Base-by-base conservation (phyloP, 2,888 invertebrate genomes). In the Clanis bilineata region DNA sequence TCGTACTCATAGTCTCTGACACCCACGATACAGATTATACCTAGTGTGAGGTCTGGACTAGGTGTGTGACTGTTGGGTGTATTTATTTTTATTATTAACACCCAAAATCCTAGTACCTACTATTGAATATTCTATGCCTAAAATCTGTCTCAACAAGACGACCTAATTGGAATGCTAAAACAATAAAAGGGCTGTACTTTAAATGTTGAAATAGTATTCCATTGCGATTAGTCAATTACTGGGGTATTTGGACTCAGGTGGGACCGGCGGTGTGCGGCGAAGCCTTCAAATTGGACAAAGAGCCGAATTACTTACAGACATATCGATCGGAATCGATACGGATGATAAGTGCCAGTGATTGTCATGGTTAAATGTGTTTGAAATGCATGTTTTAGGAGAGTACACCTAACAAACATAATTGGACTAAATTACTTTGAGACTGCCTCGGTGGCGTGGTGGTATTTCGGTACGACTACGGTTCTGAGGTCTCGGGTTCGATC, bases 201-300 rank as follows among this genome's bases (percentile, higher is more conserved):
- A 25, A 28, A 47, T 47, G 10, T 9, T 28, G 18, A 51, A 28
- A 10, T 18, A 28, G 28, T 9, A 51, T 21, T 51, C 32, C 18
- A 5, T 18, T 18, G 18, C 51, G 32, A 58, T 38, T 44, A 28
- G 39, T 44, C 25, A 58, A 51, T 58, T 36, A 45, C 32, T 39
- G 18, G 21, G 51, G 25, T 39, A 39, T 22, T 23, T 4, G 63
- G 67, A 54, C 68, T 56, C 80, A 80, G 77, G 67, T 80, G 80
- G 64, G 54, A 47, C 54, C 59, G 65, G 3, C 62, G 63, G 64
- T 62, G 64, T 58, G 71, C 75, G 70, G 28, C 66, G 72, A 70
- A 69, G 70, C 70, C 61, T 59, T 51, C 71, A 70, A 74, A 68
- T 64, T 63, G 72, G 68, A 76, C 80, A 79, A 81, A 80, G 77